Percentiles rank a stretch among this genome's conserved stretches.
phyloP scores from a whole-genome alignment of 2,888 invertebrate species.

The Drosophila mimica region DNA sequence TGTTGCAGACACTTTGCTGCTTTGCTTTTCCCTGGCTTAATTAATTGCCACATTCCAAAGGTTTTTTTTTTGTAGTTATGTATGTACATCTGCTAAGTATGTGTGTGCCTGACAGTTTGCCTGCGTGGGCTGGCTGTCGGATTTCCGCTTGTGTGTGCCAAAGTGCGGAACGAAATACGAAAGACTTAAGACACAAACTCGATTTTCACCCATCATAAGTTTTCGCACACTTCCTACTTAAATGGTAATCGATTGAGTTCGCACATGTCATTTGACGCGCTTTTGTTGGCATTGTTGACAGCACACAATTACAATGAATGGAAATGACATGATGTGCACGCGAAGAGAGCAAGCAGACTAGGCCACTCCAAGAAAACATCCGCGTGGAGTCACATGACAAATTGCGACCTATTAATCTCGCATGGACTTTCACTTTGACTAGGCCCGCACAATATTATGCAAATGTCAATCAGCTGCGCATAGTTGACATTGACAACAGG shows the following conservation, averaged over 20 bases:
- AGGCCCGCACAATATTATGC: constrained; percentile 59
- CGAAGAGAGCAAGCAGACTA: constrained; percentile 37
- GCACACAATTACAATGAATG: constrained; percentile 67
- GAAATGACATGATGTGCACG: constrained; percentile 73
- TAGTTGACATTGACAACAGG: constrained; percentile 67
- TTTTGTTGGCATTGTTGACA: constrained; percentile 75
- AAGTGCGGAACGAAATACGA: constrained; percentile 62
- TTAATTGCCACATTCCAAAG: constrained; percentile 73
- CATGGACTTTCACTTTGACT: constrained; percentile 72
- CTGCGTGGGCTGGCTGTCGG: constrained; percentile 37
- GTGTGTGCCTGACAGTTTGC: constrained; percentile 4
- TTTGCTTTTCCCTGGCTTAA: constrained; percentile 58
- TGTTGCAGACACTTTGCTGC: constrained; percentile 51
- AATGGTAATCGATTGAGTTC: constrained; percentile 75
- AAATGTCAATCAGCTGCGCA: constrained; percentile 67
- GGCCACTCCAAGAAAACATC: constrained; percentile 38
- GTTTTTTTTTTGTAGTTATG: constrained; percentile 22
- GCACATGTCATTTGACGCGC: constrained; percentile 74
- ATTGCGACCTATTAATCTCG: constrained; percentile 76
- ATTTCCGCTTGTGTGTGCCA: constrained; percentile 51
- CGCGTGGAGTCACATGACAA: constrained; percentile 64
- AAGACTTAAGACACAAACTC: constrained; percentile 68
- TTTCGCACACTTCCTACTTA: constrained; percentile 69
- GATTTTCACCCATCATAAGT: constrained; percentile 53
- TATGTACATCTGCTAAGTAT: constrained; percentile 21